A percentile compares a stretch with the other conserved stretches of the same genome.
Conservation (phyloP, 2,113 vertebrate genomes). For the Maccullochella peelii region DNA sequence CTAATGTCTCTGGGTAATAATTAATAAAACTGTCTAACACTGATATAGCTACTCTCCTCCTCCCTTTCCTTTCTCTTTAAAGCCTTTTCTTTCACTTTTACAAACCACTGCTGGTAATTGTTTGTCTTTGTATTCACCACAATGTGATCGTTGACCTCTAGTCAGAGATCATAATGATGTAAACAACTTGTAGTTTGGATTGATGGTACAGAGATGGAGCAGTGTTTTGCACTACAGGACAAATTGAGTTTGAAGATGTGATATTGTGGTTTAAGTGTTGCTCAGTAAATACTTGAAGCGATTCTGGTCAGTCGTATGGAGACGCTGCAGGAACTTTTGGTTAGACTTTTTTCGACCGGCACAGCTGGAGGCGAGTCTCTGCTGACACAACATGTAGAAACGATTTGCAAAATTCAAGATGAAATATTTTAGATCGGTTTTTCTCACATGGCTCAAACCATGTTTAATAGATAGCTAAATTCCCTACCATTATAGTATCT, state of each 20-base stretch:
- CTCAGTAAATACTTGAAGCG: constrained; percentile 20
- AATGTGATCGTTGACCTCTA: background rate
- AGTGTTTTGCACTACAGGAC: background rate
- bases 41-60: background rate
- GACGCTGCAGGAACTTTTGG: background rate
- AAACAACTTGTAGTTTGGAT: background rate
- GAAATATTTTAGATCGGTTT: background rate
- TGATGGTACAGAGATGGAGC: no score
- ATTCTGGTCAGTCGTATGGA: background rate
- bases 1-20: constrained; percentile 50
- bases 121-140: background rate
- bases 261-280: constrained; percentile 15
- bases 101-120: background rate
- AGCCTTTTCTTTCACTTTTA: background rate
- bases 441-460: background rate
- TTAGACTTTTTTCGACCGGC: background rate
- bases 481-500: background rate
- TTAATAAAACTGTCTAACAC: constrained; percentile 30
- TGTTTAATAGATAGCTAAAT: background rate
- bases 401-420: background rate
- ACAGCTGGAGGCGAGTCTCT: background rate
- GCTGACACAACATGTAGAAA: background rate
- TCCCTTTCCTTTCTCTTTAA: background rate
- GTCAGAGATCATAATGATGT: background rate
- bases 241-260: constrained; percentile 20